These are phyloP conservation scores for Planococcus citri DNA, from an alignment of 1,140 invertebrate genomes.

Conservation along the genomic window DNA sequence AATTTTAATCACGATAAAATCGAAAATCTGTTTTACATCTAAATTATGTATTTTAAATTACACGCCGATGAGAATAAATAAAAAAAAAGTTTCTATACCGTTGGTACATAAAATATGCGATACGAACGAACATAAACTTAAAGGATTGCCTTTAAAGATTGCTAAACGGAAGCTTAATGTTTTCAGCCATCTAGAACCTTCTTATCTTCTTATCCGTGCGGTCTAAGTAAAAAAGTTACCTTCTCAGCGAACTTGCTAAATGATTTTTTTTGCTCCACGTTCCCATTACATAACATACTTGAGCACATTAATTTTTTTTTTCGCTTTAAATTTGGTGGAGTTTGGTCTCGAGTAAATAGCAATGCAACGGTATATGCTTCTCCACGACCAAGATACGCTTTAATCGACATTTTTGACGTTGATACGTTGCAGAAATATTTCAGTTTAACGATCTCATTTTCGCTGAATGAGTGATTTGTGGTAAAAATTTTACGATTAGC, in stretches of 20 bases:
- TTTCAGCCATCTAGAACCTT: background rate
- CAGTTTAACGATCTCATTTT: too few relatives aligned
- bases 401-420: too few relatives aligned
- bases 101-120: background rate
- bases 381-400: too few relatives aligned
- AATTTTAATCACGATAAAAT: too few relatives aligned
- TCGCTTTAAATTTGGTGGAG: too few relatives aligned
- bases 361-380: too few relatives aligned
- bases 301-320: too few relatives aligned
- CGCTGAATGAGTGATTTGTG: too few relatives aligned
- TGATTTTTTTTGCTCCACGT: background rate
- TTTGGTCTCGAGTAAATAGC: too few relatives aligned
- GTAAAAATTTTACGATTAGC: too few relatives aligned
- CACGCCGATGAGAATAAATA: background rate
- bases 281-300: too few relatives aligned
- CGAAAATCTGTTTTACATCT: background rate
- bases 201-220: background rate
- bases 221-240: background rate
- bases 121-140: background rate
- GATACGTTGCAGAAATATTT: too few relatives aligned
- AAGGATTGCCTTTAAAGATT: background rate
- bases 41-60: background rate
- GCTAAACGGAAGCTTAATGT: slow-evolving; percentile 2
- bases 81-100: background rate
- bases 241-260: background rate